Base-by-base conservation (phyloP, 2,888 invertebrate species). In the Drosophila antonietae region DNA sequence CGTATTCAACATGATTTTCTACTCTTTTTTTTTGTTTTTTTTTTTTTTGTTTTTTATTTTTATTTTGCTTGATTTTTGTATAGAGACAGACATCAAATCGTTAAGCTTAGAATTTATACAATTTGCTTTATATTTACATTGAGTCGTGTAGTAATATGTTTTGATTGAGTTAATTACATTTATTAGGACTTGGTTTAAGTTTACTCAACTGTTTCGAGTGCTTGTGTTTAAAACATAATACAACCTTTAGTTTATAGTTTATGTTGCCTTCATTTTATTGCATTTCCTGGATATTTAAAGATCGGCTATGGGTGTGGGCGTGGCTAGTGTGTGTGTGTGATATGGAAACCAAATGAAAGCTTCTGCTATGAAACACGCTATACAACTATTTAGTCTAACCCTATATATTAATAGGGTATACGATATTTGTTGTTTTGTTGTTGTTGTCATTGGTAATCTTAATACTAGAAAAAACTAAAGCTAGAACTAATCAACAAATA, bases 401-500 rank as follows among this genome's bases (percentile, higher is more conserved):
- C 66, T 43, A 52, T 39, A n/a, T 68, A 51, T 9, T 9, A 8
- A 41, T 37, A 62, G 64, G 56, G 59, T 63, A 15, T 58, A 53
- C 47, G 53, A 51, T 71, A 68, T 71, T 66, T 68, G 37, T 37
- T 61, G 39, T 68, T 56, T 53, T 63, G n/a, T 56, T 55, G 49
- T 46, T 65, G 31, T 46, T 52, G 10, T 41, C 56, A 55, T 73
- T 51, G 75, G 69, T 69, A 64, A 57, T 55, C 82, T 81, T 86
- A 86, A 79, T 73, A 79, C 75, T 87, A 87, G 71, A 66, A 77
- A 71, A 82, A 88, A 89, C 82, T 89, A 89, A 82, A 68, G 76
- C 91, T 90, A 90, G 52, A 90, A 90, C 91, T 90, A 91, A 90
- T 90, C 88, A 90, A 90, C 90, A 90, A 91, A 91, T 90, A 89